Evolutionary conservation across 2,888 invertebrate species (phyloP).

Genomic region (Napeogenes sylphis): DNA sequence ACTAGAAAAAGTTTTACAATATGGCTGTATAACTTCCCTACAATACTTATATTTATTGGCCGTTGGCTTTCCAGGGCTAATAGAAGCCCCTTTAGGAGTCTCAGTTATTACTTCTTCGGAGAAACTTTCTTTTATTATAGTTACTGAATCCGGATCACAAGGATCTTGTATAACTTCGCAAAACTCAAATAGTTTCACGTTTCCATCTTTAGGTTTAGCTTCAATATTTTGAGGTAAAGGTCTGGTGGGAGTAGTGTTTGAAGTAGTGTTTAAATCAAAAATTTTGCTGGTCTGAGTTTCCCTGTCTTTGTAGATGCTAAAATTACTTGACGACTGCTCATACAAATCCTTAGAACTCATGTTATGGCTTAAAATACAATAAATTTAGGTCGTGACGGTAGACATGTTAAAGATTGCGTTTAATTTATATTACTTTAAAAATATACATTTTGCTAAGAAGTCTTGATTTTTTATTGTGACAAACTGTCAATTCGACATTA

Average conservation of each 20-base stretch:
- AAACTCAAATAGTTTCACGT: slow-evolving; percentile 40
- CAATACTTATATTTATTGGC: slow-evolving; percentile 40
- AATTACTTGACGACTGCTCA: slow-evolving; percentile 29
- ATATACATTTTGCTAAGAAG: background rate
- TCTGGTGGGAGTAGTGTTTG: slow-evolving; percentile 20
- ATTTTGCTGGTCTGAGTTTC: slow-evolving; percentile 42
- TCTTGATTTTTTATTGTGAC: too few species aligned
- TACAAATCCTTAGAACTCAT: slow-evolving; percentile 42
- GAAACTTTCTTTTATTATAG: slow-evolving; percentile 41
- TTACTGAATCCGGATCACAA: slow-evolving; percentile 34
- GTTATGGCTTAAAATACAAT: slow-evolving; percentile 20
- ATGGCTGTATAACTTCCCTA: slow-evolving; percentile 49
- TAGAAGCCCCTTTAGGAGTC: slow-evolving; percentile 8
- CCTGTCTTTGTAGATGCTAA: slow-evolving; percentile 32
- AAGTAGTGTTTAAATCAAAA: slow-evolving; percentile 26
- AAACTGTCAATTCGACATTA: too few species aligned
- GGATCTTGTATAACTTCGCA: slow-evolving; percentile 41
- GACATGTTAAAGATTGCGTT: slow-evolving; percentile 9
- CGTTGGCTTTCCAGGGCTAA: slow-evolving; percentile 16
- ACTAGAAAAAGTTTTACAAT: slow-evolving; percentile 35
- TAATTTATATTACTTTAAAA: slow-evolving; percentile 24
- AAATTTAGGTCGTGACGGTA: slow-evolving; percentile 5
- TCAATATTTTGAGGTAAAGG: slow-evolving; percentile 23
- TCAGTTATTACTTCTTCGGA: slow-evolving; percentile 37
- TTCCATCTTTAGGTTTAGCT: slow-evolving; percentile 25